Base-by-base conservation (phyloP, 2,797 vertebrate genomes). In the Psittacula derbiana region DNA sequence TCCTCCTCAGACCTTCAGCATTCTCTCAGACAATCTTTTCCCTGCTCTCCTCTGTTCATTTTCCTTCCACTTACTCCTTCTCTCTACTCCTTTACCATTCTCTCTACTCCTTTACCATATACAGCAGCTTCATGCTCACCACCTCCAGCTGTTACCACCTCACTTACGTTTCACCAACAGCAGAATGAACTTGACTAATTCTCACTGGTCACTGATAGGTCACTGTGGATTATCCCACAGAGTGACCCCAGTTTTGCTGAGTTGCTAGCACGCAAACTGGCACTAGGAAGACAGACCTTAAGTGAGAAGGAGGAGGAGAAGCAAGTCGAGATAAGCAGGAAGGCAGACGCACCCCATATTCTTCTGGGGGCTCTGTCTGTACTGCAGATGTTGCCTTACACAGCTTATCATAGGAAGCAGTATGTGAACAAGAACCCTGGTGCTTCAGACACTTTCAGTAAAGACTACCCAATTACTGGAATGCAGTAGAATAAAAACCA, bases 351-450 rank as follows among this genome's bases (percentile, higher is more conserved):
- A 92, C 70, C 76, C 46, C 7, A 0, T 79, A 61, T 62, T 92
- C 67, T 88, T 64, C 19, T 3, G 5, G 57, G 52, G 46, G 16
- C 71, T 82, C 40, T n/a, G 6, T 43, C 46, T 90, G 53, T 47
- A 62, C 43, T 17, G 57, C 24, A 92, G 93, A 93, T 78, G 81
- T 30, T 92, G 72, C 79, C 64, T 96, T 70, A 76, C 23, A 21
- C 85, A 86, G 83, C 78, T 91, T 69, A 61, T 67, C 82, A 31
- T 3, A 53, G 28, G 64, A 91, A 74, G 83, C 28, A 76, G 66
- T 7, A 3, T 31, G 65, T n/a, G 44, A 88, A 90, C 66, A 71
- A 86, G 62, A 92, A 89, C 28, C 62, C 85, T 73, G 27, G 87
- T 86, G 31, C 67, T 36, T 85, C 61, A 82, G 60, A 90, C 55